Evolutionary conservation across 2,113 vertebrate genomes (phyloP).

Genomic region (Uropsilus gracilis): DNA sequence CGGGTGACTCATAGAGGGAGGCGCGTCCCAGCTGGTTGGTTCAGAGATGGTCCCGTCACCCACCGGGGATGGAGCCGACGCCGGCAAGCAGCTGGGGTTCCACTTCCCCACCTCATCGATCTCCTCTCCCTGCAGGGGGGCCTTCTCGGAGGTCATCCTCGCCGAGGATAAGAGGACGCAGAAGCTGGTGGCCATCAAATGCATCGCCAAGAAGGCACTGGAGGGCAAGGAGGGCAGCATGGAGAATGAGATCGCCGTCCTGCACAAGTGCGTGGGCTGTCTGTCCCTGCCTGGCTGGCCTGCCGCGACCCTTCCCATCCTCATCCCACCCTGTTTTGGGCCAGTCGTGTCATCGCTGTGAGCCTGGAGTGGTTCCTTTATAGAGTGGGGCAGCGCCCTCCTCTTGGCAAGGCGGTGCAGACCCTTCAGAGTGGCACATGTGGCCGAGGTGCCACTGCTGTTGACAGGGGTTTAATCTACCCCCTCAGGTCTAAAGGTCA

Average conservation of each 20-base stretch:
- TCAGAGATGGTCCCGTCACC: not conserved
- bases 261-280: slow-evolving; percentile 93
- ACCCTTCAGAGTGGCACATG: not conserved
- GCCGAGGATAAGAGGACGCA: slow-evolving; percentile 94
- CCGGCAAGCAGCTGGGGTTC: not conserved
- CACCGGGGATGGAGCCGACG: not conserved
- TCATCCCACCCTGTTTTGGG: not conserved
- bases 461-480: slow-evolving; percentile 13
- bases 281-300: not conserved
- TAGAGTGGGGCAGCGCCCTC: not conserved
- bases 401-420: not conserved
- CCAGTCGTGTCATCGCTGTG: not conserved
- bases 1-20: not conserved
- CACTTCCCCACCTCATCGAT: not conserved
- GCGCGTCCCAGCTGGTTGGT: not conserved
- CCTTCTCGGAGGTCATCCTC: slow-evolving; percentile 98
- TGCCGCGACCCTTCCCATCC: not conserved
- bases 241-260: slow-evolving; percentile 97
- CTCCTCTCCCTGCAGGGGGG: slow-evolving; percentile 87
- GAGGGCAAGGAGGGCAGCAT: slow-evolving; percentile 98
- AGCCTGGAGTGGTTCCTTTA: not conserved
- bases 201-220: slow-evolving; percentile 96
- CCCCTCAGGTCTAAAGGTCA: not conserved
- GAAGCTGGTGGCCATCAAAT: slow-evolving; percentile 97
- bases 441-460: not conserved